Evolutionary conservation across 2,888 invertebrate genomes (phyloP).

Genomic region (Pseudococcus viburni): DNA sequence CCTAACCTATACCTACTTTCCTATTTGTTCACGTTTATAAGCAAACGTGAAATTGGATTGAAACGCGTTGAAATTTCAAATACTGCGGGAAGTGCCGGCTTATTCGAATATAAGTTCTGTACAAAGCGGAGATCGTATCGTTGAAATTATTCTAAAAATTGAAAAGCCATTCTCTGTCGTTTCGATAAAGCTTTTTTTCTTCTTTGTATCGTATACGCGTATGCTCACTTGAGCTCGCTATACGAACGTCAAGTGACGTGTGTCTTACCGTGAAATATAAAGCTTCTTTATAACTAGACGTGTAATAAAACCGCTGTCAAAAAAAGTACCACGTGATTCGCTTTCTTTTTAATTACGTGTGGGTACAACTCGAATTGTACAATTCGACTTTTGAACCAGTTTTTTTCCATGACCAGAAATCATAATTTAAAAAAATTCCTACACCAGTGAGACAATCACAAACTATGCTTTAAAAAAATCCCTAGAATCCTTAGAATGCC

Average conservation of each 20-base stretch:
- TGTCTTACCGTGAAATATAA: background rate
- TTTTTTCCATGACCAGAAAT: too few species aligned
- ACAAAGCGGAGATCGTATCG: background rate
- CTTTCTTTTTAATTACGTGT: background rate
- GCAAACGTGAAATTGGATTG: conserved; percentile 1
- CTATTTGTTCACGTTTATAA: background rate
- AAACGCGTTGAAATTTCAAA: conserved; percentile 35
- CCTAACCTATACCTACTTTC: too few species aligned
- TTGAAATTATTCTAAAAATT: conserved; percentile 24
- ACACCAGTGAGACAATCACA: too few species aligned
- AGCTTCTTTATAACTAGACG: background rate
- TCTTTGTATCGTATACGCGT: too few species aligned
- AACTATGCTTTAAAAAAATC: too few species aligned
- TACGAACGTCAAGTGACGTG: background rate
- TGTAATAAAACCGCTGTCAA: background rate
- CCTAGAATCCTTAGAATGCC: too few species aligned
- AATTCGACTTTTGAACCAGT: too few species aligned
- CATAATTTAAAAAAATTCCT: too few species aligned
- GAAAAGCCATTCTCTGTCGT: conserved; percentile 8
- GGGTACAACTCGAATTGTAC: too few species aligned
- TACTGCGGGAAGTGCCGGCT: background rate
- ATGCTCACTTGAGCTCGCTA: background rate
- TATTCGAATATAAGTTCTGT: background rate
- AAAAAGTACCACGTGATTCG: background rate
- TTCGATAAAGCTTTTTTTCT: background rate